phyloP scores from a whole-genome alignment of 2,113 vertebrate species.

The Gorsachius goisagi region DNA sequence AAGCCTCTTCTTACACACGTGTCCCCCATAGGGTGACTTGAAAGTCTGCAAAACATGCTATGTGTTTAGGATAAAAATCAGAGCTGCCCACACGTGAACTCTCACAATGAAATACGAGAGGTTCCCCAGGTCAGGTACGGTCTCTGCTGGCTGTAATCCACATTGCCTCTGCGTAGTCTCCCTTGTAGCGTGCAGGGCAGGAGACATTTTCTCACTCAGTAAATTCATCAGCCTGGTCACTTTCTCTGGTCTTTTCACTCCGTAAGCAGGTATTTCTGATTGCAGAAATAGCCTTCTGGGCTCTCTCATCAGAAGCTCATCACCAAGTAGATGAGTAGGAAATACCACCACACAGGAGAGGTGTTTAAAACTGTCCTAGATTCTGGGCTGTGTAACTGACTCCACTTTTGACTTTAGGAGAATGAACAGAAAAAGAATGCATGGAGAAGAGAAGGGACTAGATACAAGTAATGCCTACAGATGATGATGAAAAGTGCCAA shows the following conservation, averaged over 20 bases:
- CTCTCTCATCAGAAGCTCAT: not conserved
- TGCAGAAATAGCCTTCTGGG: not conserved
- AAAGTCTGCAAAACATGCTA: not conserved
- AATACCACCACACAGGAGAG: not conserved
- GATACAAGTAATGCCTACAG: not conserved
- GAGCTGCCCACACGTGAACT: not conserved
- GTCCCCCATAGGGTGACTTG: not conserved
- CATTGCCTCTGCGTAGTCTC: not conserved
- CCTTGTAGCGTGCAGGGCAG: not conserved
- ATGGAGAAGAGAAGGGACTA: not conserved
- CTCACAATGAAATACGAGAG: not conserved
- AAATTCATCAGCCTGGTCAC: not conserved
- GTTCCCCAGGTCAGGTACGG: rapidly evolving
- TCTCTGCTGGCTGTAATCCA: not conserved
- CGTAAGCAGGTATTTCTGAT: not conserved
- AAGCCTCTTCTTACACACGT: rapidly evolving
- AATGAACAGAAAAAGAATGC: not conserved
- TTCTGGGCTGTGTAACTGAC: not conserved
- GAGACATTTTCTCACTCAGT: not conserved
- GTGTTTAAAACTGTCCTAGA: not conserved
- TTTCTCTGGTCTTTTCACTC: not conserved
- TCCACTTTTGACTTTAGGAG: not conserved
- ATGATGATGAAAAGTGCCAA: not conserved
- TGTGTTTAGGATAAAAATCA: not conserved
- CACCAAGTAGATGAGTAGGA: not conserved